Conservation (phyloP, 2,888 invertebrate species). For the Ptychoptera albimana region DNA sequence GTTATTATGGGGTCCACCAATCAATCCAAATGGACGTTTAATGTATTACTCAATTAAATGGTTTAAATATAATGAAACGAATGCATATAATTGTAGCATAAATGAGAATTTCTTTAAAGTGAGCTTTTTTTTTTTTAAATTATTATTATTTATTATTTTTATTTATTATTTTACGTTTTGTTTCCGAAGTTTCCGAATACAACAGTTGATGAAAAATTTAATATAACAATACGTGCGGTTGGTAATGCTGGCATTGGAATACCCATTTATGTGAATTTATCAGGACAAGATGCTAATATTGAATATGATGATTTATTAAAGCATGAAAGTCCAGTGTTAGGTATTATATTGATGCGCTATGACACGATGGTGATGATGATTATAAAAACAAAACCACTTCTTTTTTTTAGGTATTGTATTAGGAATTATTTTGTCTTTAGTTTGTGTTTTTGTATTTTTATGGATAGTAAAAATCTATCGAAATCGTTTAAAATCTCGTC, state of each 20-base stretch:
- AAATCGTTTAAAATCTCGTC: constrained; percentile 22
- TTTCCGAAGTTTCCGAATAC: constrained; percentile 25
- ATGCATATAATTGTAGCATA: constrained; percentile 19
- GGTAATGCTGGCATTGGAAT: constrained; percentile 28
- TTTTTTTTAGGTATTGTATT: constrained; percentile 19
- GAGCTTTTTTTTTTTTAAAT: background rate
- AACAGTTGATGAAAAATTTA: constrained; percentile 25
- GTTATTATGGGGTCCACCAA: constrained; percentile 26
- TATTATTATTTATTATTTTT: background rate
- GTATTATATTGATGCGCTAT: background rate
- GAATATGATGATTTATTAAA: too few species aligned
- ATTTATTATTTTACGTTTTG: background rate
- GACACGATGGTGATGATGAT: background rate
- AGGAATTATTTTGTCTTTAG: constrained; percentile 21
- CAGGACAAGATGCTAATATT: background rate
- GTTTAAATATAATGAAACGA: constrained; percentile 24
- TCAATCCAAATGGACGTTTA: constrained; percentile 26
- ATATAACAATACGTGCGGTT: constrained; percentile 27
- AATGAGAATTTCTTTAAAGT: constrained; percentile 9
- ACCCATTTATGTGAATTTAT: constrained; percentile 25
- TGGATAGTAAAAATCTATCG: constrained; percentile 24
- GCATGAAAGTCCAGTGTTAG: background rate
- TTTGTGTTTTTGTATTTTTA: constrained; percentile 24
- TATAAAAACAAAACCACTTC: background rate
- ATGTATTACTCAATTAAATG: constrained; percentile 26